Base-by-base conservation (phyloP, 1,140 invertebrate genomes). In the Pinna nobilis region DNA sequence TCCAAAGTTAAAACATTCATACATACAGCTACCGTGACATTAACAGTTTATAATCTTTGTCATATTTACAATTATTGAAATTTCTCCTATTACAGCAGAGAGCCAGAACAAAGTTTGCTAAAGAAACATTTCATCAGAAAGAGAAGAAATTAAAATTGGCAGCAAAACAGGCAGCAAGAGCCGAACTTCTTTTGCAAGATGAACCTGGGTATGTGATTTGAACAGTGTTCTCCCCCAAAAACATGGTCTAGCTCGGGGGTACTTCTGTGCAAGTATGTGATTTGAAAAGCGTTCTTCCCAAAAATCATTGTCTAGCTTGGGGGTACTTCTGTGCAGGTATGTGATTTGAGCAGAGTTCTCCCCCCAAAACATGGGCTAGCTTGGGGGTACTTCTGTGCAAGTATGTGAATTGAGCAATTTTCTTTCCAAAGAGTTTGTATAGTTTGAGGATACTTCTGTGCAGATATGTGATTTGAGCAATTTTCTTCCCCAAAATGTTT, bases 101-200 rank as follows among this genome's bases (percentile, higher is more conserved):
- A 28, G 60, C 74, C 4, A 57, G 71, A n/a, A 77, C 74, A 33
- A 28, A 33, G 1, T 60, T 60, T n/a, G 74, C 37, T 23, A 39
- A 20, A 11, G n/a, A 50, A 6, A 63, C 64, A 37, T 59, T 78
- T n/a, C 25, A 51, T 30, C 39, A 75, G n/a, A 74, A 74, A 25
- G 76, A 81, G 30, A 72, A 65, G 25, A 78, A 75, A 47, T 2
- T 78, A 18, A 32, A 61, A 28, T n/a, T 66, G 23, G 76, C 74
- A n/a, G 76, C 64, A n/a, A 76, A 75, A 47, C 65, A 77, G 59
- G 67, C 79, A 30, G 79, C 79, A 4, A 59, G 79, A 25, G 67
- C 74, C 49, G 79, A 81, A 70, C 44, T 74, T 0, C 55, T 81
- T 32, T 33, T 78, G n/a, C 70, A 78, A 32, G 79, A 81, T 55